phyloP scores from a whole-genome alignment of 2,113 vertebrate genomes.

The Petaurus breviceps region DNA sequence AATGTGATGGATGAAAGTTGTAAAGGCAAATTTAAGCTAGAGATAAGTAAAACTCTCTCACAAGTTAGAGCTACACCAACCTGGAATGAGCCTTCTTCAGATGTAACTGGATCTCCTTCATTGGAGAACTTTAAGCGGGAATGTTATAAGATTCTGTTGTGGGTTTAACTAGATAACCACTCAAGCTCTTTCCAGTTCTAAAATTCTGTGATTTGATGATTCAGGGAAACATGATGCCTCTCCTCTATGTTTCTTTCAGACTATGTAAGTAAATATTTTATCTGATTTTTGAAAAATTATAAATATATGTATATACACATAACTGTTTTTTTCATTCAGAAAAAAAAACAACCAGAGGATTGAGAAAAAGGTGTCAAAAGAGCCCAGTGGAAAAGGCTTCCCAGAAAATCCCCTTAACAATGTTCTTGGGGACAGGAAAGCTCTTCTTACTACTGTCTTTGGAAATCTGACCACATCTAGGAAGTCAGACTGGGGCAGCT shows the following conservation, averaged over 20 bases:
- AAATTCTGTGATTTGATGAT: neutral
- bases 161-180: neutral
- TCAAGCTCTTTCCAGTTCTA: neutral
- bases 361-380: neutral
- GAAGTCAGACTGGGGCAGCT: neutral
- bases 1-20: too few species aligned
- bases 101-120: too few species aligned
- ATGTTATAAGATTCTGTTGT: too few species aligned
- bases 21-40: too few species aligned
- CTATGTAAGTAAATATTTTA: neutral
- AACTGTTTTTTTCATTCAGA: neutral
- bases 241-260: neutral
- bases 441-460: neutral
- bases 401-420: neutral
- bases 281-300: neutral
- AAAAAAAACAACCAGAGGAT: neutral
- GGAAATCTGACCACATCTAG: neutral
- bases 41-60: too few species aligned
- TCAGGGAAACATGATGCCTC: neutral
- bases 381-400: neutral
- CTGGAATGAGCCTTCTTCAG: too few species aligned
- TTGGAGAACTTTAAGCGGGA: too few species aligned
- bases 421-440: neutral
- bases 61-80: too few species aligned
- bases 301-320: too few species aligned